Percentiles rank a stretch among this genome's conserved stretches.
phyloP scores from a whole-genome alignment of 2,797 vertebrate genomes.

The Anguilla marmorata region DNA sequence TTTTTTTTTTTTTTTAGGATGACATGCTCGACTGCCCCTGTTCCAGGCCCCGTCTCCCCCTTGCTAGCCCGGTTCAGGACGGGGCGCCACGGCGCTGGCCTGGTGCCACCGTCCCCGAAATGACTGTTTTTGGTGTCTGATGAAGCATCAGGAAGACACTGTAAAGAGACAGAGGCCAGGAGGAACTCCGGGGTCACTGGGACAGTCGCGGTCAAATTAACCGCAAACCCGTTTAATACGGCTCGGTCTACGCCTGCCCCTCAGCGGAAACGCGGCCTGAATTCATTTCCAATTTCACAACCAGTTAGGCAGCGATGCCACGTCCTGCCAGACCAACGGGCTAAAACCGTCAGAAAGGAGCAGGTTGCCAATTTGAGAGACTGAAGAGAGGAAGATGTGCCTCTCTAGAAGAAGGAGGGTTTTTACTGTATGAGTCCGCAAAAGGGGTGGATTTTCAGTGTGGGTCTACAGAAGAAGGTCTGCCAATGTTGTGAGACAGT shows the following conservation, averaged over 20 bases:
- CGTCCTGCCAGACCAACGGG: neutral
- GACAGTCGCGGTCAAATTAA: neutral
- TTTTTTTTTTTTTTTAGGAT: neutral
- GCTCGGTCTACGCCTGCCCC: neutral
- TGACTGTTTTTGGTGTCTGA: neutral
- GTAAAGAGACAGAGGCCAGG: neutral
- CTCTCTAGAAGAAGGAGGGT: neutral
- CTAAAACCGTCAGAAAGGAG: neutral
- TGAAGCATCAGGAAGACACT: neutral
- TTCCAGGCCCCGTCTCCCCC: neutral
- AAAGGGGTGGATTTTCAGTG: neutral
- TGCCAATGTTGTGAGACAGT: neutral
- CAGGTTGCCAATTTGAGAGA: neutral
- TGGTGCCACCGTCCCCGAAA: neutral
- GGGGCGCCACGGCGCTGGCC: neutral
- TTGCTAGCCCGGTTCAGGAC: neutral
- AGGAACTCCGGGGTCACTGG: neutral
- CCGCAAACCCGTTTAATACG: neutral
- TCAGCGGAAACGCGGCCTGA: neutral
- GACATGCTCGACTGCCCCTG: neutral
- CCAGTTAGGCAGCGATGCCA: neutral
- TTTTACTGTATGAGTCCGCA: neutral
- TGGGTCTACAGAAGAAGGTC: neutral
- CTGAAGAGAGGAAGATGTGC: neutral
- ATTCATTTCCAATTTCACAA: neutral